A percentile compares a stretch with the other conserved stretches of the same genome.
Evolutionary conservation across 2,113 vertebrate species (phyloP).

Genomic region (Ochotona princeps): DNA sequence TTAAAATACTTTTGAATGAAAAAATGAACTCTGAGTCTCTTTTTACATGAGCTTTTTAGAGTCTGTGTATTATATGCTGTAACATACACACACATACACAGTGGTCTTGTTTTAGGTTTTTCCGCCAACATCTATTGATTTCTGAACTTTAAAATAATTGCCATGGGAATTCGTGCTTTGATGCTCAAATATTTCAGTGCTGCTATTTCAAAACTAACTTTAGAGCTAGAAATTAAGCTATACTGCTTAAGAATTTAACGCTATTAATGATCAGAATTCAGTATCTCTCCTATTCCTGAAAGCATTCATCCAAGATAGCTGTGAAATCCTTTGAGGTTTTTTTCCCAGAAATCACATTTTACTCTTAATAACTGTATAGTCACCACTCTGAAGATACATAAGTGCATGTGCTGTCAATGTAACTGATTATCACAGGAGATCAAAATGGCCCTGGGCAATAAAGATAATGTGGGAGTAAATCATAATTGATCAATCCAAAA

Average conservation of each 20-base stretch:
- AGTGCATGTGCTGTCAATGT: not conserved
- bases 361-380: not conserved
- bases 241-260: slow-evolving; percentile 2
- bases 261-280: not conserved
- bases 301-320: slow-evolving; percentile 19
- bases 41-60: no score
- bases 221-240: slow-evolving; percentile 22
- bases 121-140: not conserved
- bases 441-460: not conserved
- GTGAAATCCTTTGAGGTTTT: slow-evolving; percentile 49
- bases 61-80: no score
- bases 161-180: not conserved
- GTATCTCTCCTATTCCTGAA: not conserved
- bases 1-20: no score
- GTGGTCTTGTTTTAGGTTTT: not conserved
- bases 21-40: no score
- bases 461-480: slow-evolving; percentile 47
- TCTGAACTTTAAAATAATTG: not conserved
- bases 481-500: slow-evolving; percentile 51
- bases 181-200: not conserved
- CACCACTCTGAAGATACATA: not conserved
- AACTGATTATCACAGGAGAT: slow-evolving; percentile 15
- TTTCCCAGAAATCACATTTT: slow-evolving; percentile 12
- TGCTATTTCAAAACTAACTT: slow-evolving; percentile 19
- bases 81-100: no score